These are phyloP conservation scores for Escarpia spicata DNA, from an alignment of 2,888 invertebrate species.

Conservation along the genomic window DNA sequence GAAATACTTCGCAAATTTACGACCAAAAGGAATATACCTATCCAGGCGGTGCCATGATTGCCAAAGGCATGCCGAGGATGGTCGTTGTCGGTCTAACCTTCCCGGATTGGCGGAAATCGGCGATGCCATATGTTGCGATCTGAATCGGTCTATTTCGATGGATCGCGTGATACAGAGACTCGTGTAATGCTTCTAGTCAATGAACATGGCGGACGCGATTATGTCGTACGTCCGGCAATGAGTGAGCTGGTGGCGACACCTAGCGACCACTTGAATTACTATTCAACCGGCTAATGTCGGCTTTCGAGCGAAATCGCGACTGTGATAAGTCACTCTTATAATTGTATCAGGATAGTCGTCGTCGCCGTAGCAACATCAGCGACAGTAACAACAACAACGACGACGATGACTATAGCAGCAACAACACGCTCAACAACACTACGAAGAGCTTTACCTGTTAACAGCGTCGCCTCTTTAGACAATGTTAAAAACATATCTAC, in stretches of 20 bases:
- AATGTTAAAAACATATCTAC: not conserved
- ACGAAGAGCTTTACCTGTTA: not conserved
- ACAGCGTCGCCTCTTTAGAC: not conserved
- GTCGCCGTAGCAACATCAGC: not conserved
- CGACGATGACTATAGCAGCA: not conserved
- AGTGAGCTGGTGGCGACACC: not conserved
- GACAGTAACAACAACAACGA: not conserved
- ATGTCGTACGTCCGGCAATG: not conserved
- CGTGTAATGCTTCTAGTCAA: not conserved
- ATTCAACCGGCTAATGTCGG: not conserved
- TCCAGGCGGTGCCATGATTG: not conserved
- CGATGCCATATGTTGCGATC: not conserved
- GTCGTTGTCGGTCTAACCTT: not conserved
- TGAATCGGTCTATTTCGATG: not conserved
- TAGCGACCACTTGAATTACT: not conserved
- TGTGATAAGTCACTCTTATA: not conserved
- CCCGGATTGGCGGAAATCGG: not conserved
- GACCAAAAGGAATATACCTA: not conserved
- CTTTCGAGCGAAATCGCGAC: not conserved
- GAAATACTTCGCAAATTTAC: not conserved
- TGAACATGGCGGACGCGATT: not conserved
- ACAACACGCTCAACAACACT: not conserved
- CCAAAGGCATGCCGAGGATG: not conserved
- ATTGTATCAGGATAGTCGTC: not conserved
- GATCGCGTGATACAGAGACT: not conserved